Conservation (phyloP, 2,888 invertebrate genomes). For the Eupithecia vulgata region DNA sequence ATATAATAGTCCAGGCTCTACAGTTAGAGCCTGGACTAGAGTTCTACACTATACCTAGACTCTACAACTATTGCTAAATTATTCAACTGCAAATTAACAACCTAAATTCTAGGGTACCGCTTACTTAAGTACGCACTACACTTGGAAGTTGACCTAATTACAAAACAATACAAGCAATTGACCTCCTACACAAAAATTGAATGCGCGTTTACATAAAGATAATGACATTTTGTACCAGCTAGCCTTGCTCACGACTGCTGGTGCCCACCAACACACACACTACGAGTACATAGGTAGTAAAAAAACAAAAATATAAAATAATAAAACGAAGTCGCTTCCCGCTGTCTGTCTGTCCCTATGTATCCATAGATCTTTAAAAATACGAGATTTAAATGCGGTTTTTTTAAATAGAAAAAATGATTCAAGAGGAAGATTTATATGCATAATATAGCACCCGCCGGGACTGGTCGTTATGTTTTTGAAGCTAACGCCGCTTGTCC, state of each 20-base stretch:
- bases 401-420: no score
- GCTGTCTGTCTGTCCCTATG: no score
- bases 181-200: conserved; percentile 21
- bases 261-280: not conserved
- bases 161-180: conserved; percentile 18
- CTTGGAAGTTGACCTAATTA: conserved; percentile 18
- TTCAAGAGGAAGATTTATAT: no score
- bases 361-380: no score
- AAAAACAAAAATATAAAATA: no score
- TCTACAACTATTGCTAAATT: not conserved
- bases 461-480: no score
- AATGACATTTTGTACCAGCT: conserved; percentile 2
- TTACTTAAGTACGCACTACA: not conserved
- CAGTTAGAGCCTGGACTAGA: not conserved
- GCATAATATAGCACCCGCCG: no score
- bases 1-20: no score
- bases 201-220: not conserved
- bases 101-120: not conserved
- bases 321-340: no score
- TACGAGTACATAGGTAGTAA: no score
- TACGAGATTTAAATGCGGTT: no score
- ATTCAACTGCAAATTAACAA: not conserved
- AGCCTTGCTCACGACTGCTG: not conserved
- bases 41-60: not conserved
- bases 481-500: no score